A percentile compares a stretch with the other conserved stretches of the same genome.
phyloP scores from a whole-genome alignment of 2,113 vertebrate species.

The Aptenodytes patagonicus region DNA sequence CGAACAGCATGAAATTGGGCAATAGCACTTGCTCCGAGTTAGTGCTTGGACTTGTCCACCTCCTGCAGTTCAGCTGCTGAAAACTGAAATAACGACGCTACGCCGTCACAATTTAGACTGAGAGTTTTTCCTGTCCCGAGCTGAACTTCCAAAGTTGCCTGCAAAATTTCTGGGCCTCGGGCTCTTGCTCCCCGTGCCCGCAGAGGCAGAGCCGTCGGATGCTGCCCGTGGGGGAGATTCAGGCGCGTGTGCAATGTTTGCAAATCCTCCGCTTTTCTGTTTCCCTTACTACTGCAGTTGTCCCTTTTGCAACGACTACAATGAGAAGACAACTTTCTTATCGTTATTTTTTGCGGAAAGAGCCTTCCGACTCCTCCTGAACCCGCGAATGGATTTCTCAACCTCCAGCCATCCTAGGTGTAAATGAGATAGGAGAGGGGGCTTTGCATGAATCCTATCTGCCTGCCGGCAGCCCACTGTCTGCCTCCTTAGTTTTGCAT shows the following conservation, averaged over 20 bases:
- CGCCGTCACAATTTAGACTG: rapidly evolving
- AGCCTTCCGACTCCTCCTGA: conserved; percentile 36
- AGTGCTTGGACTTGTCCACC: background rate
- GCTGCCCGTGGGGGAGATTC: rapidly evolving
- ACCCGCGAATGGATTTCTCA: conserved; percentile 55
- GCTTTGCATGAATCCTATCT: background rate
- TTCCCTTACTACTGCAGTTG: background rate
- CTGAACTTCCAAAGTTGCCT: background rate
- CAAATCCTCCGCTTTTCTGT: background rate
- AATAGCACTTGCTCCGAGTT: rapidly evolving
- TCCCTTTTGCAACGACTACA: background rate
- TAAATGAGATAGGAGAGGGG: conserved; percentile 32
- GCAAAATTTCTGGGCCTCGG: background rate
- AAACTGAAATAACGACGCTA: rapidly evolving
- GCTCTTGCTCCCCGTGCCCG: background rate
- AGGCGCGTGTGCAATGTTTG: rapidly evolving
- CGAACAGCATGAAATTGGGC: rapidly evolving
- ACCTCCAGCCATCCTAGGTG: conserved; percentile 18
- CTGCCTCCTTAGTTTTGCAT: background rate
- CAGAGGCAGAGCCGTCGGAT: background rate
- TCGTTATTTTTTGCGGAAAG: background rate
- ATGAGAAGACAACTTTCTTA: background rate
- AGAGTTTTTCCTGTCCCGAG: background rate
- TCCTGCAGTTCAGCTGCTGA: background rate
- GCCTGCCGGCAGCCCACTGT: background rate